Base-by-base conservation (phyloP, 2,113 vertebrate species). In the Todiramphus chloris region DNA sequence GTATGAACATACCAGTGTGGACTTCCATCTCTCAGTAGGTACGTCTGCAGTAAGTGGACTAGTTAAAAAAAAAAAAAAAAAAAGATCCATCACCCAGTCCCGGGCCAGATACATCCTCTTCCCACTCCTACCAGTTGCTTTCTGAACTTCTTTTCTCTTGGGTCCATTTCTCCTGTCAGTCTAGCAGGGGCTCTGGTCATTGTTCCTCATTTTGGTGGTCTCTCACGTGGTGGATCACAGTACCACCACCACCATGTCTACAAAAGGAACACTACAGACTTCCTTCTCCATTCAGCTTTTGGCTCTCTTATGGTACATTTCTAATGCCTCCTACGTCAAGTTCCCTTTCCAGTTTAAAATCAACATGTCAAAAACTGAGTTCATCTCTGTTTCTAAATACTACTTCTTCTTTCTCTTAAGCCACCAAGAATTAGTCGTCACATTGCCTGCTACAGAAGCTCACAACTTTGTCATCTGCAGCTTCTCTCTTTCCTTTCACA, bases 401-500 rank as follows among this genome's bases (percentile, higher is more conserved):
- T 73, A 81, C n/a, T 62, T 70, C 19, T 86, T 91, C 39, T 76
- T 87, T 51, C 48, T 82, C 24, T 78, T 44, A 79, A 91, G 33
- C 28, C 35, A 94, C 27, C 33, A 92, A 62, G 66, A 85, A 91
- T 76, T 91, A 91, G 46, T 33, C 94, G 89, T 41, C 60, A 90
- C 67, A 77, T 92, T 76, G 56, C 16, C 31, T 69, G 28, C 78
- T 89, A 69, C 89, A 76, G 73, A 92, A 86, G 46, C 50, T 93
- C 74, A 85, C 74, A 87, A 85, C 66, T 93, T 87, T 11, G n/a
- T 76, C 33, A 2, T 93, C 59, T 79, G 78, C 58, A 94, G 83
- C 43, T 77, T 72, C 58, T 91, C 70, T 67, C 67, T 79, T 89
- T 89, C 27, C 17, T 95, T 78, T n/a, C 77, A 92, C 96, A 96